Conservation (phyloP, 2,888 invertebrate species). For the Tetranychus piercei region DNA sequence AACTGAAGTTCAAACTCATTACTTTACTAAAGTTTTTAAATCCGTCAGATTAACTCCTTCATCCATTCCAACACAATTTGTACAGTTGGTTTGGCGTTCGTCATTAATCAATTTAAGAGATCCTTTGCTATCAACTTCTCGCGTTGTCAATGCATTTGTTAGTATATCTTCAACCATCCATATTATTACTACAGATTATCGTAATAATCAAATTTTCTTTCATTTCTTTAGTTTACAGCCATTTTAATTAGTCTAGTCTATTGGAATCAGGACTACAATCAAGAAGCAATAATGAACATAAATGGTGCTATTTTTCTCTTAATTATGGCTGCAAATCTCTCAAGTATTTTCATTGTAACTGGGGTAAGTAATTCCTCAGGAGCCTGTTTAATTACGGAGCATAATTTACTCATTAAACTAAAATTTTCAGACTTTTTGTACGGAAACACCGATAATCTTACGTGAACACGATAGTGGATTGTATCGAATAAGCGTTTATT, state of each 20-base stretch:
- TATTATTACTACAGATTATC: neutral
- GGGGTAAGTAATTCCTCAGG: conserved; percentile 46
- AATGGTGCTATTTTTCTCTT: conserved; percentile 79
- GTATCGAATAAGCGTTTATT: conserved; percentile 76
- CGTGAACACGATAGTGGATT: conserved; percentile 72
- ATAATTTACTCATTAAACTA: neutral
- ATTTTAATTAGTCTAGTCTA: conserved; percentile 34
- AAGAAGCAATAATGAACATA: conserved; percentile 80
- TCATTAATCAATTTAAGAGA: conserved; percentile 73
- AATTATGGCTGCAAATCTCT: conserved; percentile 78
- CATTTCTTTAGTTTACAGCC: conserved; percentile 26
- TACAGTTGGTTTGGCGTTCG: conserved; percentile 42
- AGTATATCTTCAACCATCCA: conserved; percentile 32
- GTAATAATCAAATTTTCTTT: neutral
- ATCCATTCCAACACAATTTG: neutral
- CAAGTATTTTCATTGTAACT: conserved; percentile 82
- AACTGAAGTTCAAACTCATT: conserved; percentile 3
- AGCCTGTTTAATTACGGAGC: neutral
- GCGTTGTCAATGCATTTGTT: conserved; percentile 70
- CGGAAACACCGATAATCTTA: conserved; percentile 69
- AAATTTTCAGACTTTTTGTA: neutral
- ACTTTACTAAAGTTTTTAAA: conserved; percentile 33
- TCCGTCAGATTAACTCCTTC: conserved; percentile 41
- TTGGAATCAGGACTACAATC: conserved; percentile 40
- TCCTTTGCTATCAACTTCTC: conserved; percentile 68